Conservation (phyloP, 2,797 vertebrate genomes). For the Sebastolobus altivelis region DNA sequence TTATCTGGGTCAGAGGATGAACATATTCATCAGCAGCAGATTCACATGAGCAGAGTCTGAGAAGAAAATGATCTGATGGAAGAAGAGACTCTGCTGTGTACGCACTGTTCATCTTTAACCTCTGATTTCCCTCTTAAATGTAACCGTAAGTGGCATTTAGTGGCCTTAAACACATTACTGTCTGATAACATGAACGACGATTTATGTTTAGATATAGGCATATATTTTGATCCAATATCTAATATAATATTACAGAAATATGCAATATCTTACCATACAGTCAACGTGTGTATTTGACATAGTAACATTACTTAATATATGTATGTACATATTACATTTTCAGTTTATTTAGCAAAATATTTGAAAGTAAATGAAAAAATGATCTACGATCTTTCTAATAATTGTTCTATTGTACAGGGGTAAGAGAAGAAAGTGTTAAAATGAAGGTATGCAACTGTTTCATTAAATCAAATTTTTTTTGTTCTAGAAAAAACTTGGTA, state of each 20-base stretch:
- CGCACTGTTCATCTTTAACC: conserved; percentile 6
- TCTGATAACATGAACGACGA: background rate
- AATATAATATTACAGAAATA: background rate
- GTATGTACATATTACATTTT: background rate
- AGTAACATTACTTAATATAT: background rate
- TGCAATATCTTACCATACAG: background rate
- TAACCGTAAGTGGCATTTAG: background rate
- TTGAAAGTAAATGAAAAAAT: background rate
- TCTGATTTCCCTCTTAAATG: background rate
- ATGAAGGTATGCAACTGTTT: too few relatives aligned
- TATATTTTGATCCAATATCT: background rate
- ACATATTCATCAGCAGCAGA: conserved; percentile 54
- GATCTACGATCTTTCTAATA: background rate
- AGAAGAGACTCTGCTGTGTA: background rate
- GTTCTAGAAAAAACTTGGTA: too few relatives aligned
- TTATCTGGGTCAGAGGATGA: conserved; percentile 69
- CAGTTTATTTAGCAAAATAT: background rate
- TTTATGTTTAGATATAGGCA: background rate
- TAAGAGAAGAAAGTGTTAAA: background rate
- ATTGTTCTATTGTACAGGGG: background rate
- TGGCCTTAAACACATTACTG: background rate
- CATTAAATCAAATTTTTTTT: too few relatives aligned
- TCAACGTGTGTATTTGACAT: background rate
- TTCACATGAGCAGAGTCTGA: conserved; percentile 19
- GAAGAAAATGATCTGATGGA: conserved; percentile 27